Base-by-base conservation (phyloP, 2,888 invertebrate species). In the Dicyrtomina minuta region DNA sequence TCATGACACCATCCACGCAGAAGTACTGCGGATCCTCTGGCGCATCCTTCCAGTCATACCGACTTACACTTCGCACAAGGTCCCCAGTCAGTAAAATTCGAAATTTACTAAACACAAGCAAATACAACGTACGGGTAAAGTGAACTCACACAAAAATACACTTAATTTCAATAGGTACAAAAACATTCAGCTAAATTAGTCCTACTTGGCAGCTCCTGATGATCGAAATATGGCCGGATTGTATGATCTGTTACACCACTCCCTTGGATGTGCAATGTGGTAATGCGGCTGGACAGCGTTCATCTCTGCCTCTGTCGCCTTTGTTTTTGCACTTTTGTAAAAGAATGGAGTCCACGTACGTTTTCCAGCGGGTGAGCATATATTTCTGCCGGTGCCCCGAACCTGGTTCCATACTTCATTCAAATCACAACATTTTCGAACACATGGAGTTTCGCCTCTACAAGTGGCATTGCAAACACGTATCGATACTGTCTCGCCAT, bases 341-440 rank as follows among this genome's bases (percentile, higher is more conserved):
- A 75, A 66, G 17, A 70, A 44, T 5, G 77, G 75, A 17, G 20
- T 20, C 77, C 77, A 77, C 10, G 49, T 26, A 5, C 56, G 60
- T 39, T 60, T 61, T 20, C 73, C 73, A 1, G 75, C 44, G 24
- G 71, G 68, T n/a, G 59, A 39, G 33, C 69, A 76, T 72, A 39
- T 65, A 56, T 44, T 72, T 60, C 70, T 62, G 12, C 26, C n/a
- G n/a, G n/a, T n/a, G 2, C 53, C 66, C 22, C 59, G 33, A 20
- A 24, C 4, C 33, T 58, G 41, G 53, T 78, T 72, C 76, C 75
- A 77, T 10, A 75, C 72, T 71, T 78, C 66, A 17, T 73, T 71
- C 26, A 76, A 27, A 5, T 73, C 72, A 66, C 78, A 78, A 41
- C 78, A 78, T 70, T 78, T 78, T 12, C 68, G 59, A 43, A 78